phyloP scores from a whole-genome alignment of 2,888 invertebrate species.

The Oegoconia quadripuncta region DNA sequence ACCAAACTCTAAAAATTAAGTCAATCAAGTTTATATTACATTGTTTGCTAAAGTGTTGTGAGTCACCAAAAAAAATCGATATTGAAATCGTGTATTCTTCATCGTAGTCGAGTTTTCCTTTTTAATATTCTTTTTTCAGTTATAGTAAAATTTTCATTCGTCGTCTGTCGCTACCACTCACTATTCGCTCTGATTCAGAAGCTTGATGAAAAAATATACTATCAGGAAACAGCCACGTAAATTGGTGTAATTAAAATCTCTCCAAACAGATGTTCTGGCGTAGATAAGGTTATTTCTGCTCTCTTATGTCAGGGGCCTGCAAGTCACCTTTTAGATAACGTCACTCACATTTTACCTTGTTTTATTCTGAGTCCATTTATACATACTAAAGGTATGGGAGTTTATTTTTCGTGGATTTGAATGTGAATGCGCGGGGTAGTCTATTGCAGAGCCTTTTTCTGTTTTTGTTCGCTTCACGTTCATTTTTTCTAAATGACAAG shows the following conservation, averaged over 20 bases:
- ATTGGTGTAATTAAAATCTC: slow-evolving; percentile 57
- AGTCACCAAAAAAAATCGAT: no score
- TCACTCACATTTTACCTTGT: slow-evolving; percentile 59
- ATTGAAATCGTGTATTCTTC: no score
- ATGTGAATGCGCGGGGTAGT: neutral
- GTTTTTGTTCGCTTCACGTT: no score
- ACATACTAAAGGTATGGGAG: slow-evolving; percentile 6
- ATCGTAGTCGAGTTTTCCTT: no score
- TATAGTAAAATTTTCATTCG: no score
- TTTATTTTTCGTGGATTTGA: slow-evolving; percentile 1
- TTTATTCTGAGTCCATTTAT: slow-evolving; percentile 36
- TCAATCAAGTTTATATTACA: no score
- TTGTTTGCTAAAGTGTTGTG: no score
- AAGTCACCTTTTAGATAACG: slow-evolving; percentile 54
- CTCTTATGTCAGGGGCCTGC: slow-evolving; percentile 36
- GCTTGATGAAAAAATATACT: slow-evolving; percentile 4
- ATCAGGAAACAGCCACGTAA: slow-evolving; percentile 30
- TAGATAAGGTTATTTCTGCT: slow-evolving; percentile 51
- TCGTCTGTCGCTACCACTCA: no score
- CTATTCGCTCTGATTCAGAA: no score
- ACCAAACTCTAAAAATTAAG: no score
- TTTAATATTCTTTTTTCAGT: no score
- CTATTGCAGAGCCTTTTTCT: neutral
- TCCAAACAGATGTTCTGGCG: slow-evolving; percentile 44
- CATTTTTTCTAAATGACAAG: no score